A percentile compares a stretch with the other conserved stretches of the same genome.
These are phyloP conservation scores for Myotis brandtii DNA, from an alignment of 2,113 vertebrate genomes.

Conservation along the genomic window DNA sequence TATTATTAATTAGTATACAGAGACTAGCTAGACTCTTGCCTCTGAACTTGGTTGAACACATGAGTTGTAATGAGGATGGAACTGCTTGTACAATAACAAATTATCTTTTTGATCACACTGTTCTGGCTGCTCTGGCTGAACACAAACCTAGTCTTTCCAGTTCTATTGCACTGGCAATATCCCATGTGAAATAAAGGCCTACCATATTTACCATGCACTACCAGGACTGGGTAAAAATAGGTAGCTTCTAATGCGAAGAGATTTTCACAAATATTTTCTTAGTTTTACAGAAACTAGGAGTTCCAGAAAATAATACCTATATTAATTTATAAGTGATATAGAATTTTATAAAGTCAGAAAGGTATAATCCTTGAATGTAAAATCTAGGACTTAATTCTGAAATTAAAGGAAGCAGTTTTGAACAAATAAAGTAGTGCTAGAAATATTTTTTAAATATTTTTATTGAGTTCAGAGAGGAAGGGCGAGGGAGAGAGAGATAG, in stretches of 20 bases:
- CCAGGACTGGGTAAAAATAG: background rate
- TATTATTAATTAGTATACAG: background rate
- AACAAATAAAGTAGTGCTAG: background rate
- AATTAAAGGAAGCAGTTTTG: background rate
- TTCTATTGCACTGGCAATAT: too few relatives aligned
- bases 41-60: background rate
- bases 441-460: background rate
- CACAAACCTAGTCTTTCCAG: background rate
- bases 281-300: background rate
- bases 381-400: background rate
- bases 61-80: background rate
- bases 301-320: background rate
- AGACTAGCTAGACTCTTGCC: background rate
- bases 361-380: background rate
- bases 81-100: background rate
- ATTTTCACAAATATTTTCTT: background rate
- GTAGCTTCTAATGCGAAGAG: background rate
- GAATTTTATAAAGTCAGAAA: background rate
- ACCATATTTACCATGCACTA: background rate
- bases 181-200: background rate
- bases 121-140: background rate
- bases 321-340: background rate
- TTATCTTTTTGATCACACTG: background rate
- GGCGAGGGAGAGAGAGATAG: too few relatives aligned
- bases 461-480: too few relatives aligned